Base-by-base conservation (phyloP, 2,888 invertebrate genomes). In the Andricus curvator region DNA sequence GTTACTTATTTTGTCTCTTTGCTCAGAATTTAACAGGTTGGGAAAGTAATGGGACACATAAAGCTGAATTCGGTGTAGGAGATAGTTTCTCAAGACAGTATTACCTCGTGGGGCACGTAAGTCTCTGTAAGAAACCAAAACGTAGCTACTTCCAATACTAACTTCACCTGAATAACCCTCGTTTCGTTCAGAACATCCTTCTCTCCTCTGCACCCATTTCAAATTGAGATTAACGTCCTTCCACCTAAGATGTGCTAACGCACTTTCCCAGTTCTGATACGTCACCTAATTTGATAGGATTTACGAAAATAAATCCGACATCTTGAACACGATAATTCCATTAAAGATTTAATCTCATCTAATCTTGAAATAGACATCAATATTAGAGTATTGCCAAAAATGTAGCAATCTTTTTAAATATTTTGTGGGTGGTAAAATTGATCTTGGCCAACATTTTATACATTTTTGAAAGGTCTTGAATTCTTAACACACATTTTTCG, bases 171-270 rank as follows among this genome's bases (percentile, higher is more conserved):
- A 70, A 70, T 70, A 70, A 70, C 70, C 70, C 70, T 70, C 70
- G 51, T 70, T 70, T 70, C 70, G 29, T 70, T 51, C 29, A 51
- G 51, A 70, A 51, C 29, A 70, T 70, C 29, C 29, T 62, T 25
- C 51, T 29, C 70, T 56, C 20, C 48, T 56, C 77, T 62, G 25
- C 65, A 37, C 66, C 62, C 77, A 64, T 65, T 81, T 76, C 80
- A 79, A 85, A 86, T 85, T 81, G 82, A 84, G 79, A 85, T 76
- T 82, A 84, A 82, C 83, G 78, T 79, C 77, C 77, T 77, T 78
- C 78, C 76, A 79, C 81, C 70, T 83, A 81, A 82, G 80, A 81
- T 76, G 29, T 20, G 11, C 51, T 51, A 51, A 70, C 29, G 22
- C 25, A 70, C 51, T 13, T 44, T 44, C 25, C 33, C 29, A 17